phyloP scores from a whole-genome alignment of 2,113 vertebrate species.

The Paracanthobrama guichenoti region DNA sequence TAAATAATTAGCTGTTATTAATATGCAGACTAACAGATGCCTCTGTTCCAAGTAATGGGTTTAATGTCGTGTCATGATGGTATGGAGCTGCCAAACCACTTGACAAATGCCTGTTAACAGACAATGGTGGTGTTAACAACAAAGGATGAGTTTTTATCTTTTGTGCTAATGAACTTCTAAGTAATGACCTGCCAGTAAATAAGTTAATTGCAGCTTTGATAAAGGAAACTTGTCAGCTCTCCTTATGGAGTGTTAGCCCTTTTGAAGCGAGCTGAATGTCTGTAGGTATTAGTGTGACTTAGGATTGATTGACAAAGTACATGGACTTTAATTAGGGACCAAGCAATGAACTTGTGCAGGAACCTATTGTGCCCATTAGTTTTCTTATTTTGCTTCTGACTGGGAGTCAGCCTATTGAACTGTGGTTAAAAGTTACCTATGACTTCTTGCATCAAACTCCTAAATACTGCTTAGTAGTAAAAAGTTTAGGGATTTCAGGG shows the following conservation, averaged over 20 bases:
- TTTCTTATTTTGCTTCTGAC: background rate
- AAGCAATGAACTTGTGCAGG: background rate
- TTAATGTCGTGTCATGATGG: conserved; percentile 58
- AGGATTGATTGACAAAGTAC: background rate
- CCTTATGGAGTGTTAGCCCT: background rate
- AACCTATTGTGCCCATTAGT: background rate
- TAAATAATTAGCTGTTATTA: conserved; percentile 56
- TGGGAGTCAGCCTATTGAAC: background rate
- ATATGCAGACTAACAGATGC: conserved; percentile 51
- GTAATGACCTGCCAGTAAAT: conserved; percentile 52
- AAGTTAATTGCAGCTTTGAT: conserved; percentile 44
- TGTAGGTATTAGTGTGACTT: background rate
- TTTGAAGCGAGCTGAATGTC: background rate
- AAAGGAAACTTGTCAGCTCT: conserved; percentile 18
- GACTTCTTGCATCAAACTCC: too few species aligned
- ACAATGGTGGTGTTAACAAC: conserved; percentile 49
- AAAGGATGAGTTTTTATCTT: conserved; percentile 46
- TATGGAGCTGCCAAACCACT: conserved; percentile 43
- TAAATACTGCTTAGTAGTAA: too few species aligned
- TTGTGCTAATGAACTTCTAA: conserved; percentile 51
- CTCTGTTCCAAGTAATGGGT: conserved; percentile 45
- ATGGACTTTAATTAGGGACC: background rate
- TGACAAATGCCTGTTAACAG: conserved; percentile 57
- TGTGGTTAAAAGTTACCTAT: background rate
- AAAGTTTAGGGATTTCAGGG: too few species aligned